Percentiles rank a stretch among this genome's conserved stretches.
Evolutionary conservation across 2,888 invertebrate genomes (phyloP).

Genomic region (Beris chalybata): DNA sequence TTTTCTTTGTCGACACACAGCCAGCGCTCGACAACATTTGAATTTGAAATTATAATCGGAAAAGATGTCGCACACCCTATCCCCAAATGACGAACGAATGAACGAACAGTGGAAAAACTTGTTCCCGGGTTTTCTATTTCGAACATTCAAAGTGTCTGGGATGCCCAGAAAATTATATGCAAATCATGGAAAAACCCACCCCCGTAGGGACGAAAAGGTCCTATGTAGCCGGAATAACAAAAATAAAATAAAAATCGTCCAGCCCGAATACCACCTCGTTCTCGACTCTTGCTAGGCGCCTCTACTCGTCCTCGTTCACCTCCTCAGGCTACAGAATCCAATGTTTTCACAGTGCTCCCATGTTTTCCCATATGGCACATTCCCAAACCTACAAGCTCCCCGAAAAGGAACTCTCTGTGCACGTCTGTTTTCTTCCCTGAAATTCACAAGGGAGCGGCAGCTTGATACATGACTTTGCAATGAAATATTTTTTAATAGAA

Average conservation of each 20-base stretch:
- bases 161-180: conserved; percentile 17
- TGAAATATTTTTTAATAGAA: conserved; percentile 13
- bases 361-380: conserved; percentile 31
- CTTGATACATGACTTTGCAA: conserved; percentile 27
- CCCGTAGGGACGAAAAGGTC: not conserved
- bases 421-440: conserved; percentile 14
- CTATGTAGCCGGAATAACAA: not conserved
- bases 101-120: not conserved
- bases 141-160: not conserved
- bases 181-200: conserved; percentile 18
- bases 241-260: not conserved
- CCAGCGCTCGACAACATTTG: not conserved
- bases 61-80: conserved; percentile 8
- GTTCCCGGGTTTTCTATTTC: not conserved
- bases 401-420: conserved; percentile 15
- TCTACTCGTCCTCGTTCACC: not conserved
- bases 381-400: conserved; percentile 21
- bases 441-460: conserved; percentile 25
- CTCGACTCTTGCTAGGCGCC: too few species aligned
- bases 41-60: conserved; percentile 25
- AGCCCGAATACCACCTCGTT: conserved; percentile 3
- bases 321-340: conserved; percentile 7
- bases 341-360: conserved; percentile 28
- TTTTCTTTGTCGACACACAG: too few species aligned
- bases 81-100: conserved; percentile 1